A percentile compares a stretch with the other conserved stretches of the same genome.
phyloP scores from a whole-genome alignment of 1,140 invertebrate species.

The Probaryconus sp. region DNA sequence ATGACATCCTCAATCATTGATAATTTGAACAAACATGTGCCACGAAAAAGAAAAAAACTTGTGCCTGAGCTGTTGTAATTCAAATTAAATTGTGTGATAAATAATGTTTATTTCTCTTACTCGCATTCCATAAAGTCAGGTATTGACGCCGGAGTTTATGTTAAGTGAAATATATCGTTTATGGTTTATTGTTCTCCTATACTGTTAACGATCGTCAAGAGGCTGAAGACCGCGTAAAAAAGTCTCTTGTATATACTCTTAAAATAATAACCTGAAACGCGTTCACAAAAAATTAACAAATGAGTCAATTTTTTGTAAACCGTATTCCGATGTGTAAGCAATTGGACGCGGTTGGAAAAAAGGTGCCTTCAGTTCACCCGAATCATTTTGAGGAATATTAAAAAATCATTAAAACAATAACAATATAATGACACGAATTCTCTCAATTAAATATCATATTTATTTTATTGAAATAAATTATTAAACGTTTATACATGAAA shows the following conservation, averaged over 20 bases:
- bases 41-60: slow-evolving; percentile 7
- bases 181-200: slow-evolving; percentile 8
- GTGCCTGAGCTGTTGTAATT: slow-evolving; percentile 1
- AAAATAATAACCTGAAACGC: no score
- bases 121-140: slow-evolving; percentile 3
- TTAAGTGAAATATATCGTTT: slow-evolving; percentile 14
- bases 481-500: no score
- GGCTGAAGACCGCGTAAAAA: slow-evolving; percentile 5
- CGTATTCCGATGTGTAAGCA: no score
- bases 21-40: slow-evolving; percentile 37
- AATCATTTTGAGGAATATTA: no score
- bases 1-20: slow-evolving; percentile 53
- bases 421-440: no score
- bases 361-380: no score
- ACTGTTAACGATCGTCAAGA: slow-evolving; percentile 11
- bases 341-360: no score
- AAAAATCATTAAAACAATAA: no score
- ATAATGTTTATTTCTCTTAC: slow-evolving; percentile 24
- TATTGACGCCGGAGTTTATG: background rate
- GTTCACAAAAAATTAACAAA: no score
- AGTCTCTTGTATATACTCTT: background rate
- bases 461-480: no score
- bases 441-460: no score
- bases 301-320: no score
- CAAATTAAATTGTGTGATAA: slow-evolving; percentile 12